Base-by-base conservation (phyloP, 30 jellyfish, hydroid and myxozoan species). In the Turritopsis dohrnii region DNA sequence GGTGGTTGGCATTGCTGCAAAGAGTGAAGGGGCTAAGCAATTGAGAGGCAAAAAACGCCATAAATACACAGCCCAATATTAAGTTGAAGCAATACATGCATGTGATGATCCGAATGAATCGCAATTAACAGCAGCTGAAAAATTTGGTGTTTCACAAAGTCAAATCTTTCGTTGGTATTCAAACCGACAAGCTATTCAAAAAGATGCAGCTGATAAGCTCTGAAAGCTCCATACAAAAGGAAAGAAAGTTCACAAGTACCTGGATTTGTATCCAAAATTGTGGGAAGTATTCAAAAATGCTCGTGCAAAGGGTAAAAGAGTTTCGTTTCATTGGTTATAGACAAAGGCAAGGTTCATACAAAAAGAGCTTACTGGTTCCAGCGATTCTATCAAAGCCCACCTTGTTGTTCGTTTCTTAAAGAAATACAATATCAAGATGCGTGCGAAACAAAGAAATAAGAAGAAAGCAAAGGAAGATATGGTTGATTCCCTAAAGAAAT, bases 61-160 rank as follows among this genome's bases (percentile, higher is more conserved):
- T 30, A n/a, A n/a, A n/a, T n/a, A n/a, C n/a, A n/a, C n/a, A n/a
- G 81, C 85, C 18, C 21, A 18, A 16, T 77, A 16, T 29, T 16
- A 77, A 25, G 81, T 18, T 30, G 82, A 79, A 54, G 86, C 82
- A 79, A 29, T 79, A 20, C 30, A 79, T 23, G 83, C 83, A 81
- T 54, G 8, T 54, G 86, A 79, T 3, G 52, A 29, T 54, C 28
- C 16, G 86, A n/a, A n/a, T n/a, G 83, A 81, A 79, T 28, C 30
- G 30, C 86, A 79, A 79, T 28, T 28, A 30, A 31, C 9, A 9
- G 52, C 52, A 1, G 83, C 85, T 22, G 18, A 30, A 29, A 20
- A 16, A 60, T 79, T 79, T 79, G 83, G 86, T 54, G 85, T 29
- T 22, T 28, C 83, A 54, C 83, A 8, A 5, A 29, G 83, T 23